phyloP scores from a whole-genome alignment of 1,140 invertebrate species.

The Ptiloglossa arizonensis region DNA sequence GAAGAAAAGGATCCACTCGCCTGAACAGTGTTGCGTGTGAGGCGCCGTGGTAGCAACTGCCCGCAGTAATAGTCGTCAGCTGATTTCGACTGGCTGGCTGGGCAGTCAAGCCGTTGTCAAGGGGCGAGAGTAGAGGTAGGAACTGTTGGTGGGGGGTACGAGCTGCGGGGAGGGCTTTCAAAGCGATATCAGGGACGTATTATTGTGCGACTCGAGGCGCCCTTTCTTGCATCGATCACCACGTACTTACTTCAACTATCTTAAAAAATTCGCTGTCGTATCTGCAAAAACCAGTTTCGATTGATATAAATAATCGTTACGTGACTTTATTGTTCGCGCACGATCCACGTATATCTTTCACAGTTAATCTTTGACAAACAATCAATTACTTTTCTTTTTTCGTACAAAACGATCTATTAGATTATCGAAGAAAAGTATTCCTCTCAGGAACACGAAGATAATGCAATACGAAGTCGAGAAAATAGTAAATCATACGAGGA shows the following conservation, averaged over 20 bases:
- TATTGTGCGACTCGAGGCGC: too few species aligned
- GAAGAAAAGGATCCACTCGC: conserved; percentile 61
- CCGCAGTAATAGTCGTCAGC: conserved; percentile 68
- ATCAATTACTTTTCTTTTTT: too few species aligned
- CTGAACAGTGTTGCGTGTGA: conserved; percentile 70
- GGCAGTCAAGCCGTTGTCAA: conserved; percentile 39
- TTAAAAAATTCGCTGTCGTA: not conserved
- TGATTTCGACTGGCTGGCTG: conserved; percentile 67
- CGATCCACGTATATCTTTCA: not conserved
- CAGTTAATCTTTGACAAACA: too few species aligned
- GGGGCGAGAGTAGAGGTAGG: conserved; percentile 28
- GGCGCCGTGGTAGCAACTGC: conserved; percentile 73
- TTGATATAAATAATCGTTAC: not conserved
- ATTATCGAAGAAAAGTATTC: not conserved
- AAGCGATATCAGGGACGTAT: conserved; percentile 49
- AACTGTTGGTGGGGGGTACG: not conserved
- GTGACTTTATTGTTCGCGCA: not conserved
- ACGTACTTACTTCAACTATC: not conserved
- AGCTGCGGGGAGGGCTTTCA: conserved; percentile 22
- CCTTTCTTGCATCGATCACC: conserved; percentile 20
- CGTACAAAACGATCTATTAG: too few species aligned
- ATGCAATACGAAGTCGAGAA: not conserved
- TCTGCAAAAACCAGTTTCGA: not conserved
- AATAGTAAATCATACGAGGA: not conserved
- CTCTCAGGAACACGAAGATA: too few species aligned